These are phyloP conservation scores for Triplophysa yarkandensis DNA, from an alignment of 2,797 vertebrate species.

Conservation along the genomic window DNA sequence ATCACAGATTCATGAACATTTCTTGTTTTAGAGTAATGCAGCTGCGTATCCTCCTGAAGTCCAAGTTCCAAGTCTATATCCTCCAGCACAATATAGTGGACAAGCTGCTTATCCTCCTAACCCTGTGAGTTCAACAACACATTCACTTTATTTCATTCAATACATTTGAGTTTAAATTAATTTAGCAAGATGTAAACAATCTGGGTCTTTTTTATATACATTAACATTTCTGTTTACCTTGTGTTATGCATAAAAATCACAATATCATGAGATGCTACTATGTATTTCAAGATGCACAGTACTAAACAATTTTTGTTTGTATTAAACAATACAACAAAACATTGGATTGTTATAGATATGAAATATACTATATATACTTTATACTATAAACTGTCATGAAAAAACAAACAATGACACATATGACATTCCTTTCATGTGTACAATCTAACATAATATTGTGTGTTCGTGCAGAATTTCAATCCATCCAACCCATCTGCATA, in stretches of 20 bases:
- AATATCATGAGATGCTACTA: no score
- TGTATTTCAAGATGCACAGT: no score
- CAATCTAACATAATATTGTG: neutral
- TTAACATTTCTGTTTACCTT: neutral
- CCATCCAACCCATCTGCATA: conserved; percentile 54
- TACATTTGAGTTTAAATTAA: no score
- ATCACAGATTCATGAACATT: neutral
- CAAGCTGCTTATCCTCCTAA: conserved; percentile 52
- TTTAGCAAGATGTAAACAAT: no score
- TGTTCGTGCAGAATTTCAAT: conserved; percentile 59
- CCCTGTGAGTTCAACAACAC: conserved; percentile 39
- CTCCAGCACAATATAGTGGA: conserved; percentile 55
- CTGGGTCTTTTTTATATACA: no score
- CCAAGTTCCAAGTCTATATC: conserved; percentile 48
- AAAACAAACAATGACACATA: neutral
- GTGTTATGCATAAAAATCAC: no score
- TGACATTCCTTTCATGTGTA: neutral
- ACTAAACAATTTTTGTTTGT: neutral
- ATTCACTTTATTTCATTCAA: neutral
- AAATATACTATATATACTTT: no score
- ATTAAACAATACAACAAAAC: no score
- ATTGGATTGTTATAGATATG: no score
- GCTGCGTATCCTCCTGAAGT: neutral
- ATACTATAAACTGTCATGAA: no score
- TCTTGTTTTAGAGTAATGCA: conserved; percentile 21